Evolutionary conservation across 2,888 invertebrate species (phyloP).

Genomic region (Abrostola tripartita): DNA sequence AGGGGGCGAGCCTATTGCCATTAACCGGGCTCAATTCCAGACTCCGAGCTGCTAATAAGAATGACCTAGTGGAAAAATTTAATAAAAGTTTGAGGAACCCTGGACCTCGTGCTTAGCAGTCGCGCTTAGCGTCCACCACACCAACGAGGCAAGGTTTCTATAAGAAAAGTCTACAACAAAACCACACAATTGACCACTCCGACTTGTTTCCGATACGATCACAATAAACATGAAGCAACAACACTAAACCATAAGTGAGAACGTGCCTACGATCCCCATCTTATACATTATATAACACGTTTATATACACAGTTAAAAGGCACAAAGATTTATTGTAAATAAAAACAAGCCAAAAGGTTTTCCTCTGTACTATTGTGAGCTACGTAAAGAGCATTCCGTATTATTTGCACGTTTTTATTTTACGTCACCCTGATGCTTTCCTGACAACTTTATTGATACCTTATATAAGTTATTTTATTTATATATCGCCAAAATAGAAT

Average conservation of each 20-base stretch:
- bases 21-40: no score
- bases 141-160: slow-evolving; percentile 5
- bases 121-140: background rate
- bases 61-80: slow-evolving; percentile 1
- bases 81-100: slow-evolving; percentile 26
- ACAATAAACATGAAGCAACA: slow-evolving; percentile 30
- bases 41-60: no score
- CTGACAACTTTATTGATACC: slow-evolving; percentile 52
- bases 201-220: slow-evolving; percentile 31
- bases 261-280: slow-evolving; percentile 44
- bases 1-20: no score
- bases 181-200: slow-evolving; percentile 35
- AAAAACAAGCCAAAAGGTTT: slow-evolving; percentile 35
- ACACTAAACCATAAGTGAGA: slow-evolving; percentile 43
- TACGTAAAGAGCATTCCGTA: slow-evolving; percentile 32
- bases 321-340: slow-evolving; percentile 44
- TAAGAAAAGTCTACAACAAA: slow-evolving; percentile 33
- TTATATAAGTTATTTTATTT: slow-evolving; percentile 35
- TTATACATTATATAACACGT: slow-evolving; percentile 23
- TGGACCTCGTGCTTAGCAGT: background rate
- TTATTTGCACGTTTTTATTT: slow-evolving; percentile 54
- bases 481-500: slow-evolving; percentile 17
- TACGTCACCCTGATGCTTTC: slow-evolving; percentile 46
- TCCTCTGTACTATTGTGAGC: slow-evolving; percentile 33
- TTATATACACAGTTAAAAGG: slow-evolving; percentile 38